Evolutionary conservation across 2,888 invertebrate species (phyloP), one percentile per base, ranked within the genome.

Genomic region (Hyles lineata): DNA sequence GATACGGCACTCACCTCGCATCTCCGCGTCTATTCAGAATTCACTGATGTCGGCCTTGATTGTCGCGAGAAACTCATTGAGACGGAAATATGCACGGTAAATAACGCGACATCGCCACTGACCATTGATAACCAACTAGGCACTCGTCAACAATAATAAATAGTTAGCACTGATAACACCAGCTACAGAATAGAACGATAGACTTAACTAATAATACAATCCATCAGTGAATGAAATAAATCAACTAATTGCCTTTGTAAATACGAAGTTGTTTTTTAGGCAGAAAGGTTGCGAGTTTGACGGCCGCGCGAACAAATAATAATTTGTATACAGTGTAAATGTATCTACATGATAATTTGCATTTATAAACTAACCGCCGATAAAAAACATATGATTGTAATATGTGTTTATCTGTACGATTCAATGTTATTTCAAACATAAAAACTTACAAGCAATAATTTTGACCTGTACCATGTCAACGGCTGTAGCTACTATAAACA

Each of bases 51-150:
- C n/a, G n/a, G 19, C 19, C 55, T 55, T n/a, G 55, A 55, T n/a
- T 55, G 55, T 19, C 55, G 55, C n/a, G 55, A 55, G 55, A 55
- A 55, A 55, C 55, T 55, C n/a, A 55, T 55, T 55, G 55, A 55
- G 1, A 17, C n/a, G 17, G 17, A 55, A n/a, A 55, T 55, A 7
- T 55, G 55, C 55, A 19, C 17, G 6, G 55, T 55, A 19, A 35
- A 17, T 19, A n/a, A 55, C 55, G n/a, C 55, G 55, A n/a, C 55
- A n/a, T n/a, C n/a, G 5, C n/a, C 55, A 55, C n/a, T n/a, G 55
- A 17, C n/a, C 55, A 55, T 8, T n/a, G 55, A 17, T n/a, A n/a
- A 55, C 55, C 55, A n/a, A 55, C n/a, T 6, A 55, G 19, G 7
- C 17, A 55, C 55, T 19, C 19, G n/a, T n/a, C 17, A n/a, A 17